These are phyloP conservation scores for Lathronympha strigana DNA, from an alignment of 2,888 invertebrate genomes.

Conservation along the genomic window DNA sequence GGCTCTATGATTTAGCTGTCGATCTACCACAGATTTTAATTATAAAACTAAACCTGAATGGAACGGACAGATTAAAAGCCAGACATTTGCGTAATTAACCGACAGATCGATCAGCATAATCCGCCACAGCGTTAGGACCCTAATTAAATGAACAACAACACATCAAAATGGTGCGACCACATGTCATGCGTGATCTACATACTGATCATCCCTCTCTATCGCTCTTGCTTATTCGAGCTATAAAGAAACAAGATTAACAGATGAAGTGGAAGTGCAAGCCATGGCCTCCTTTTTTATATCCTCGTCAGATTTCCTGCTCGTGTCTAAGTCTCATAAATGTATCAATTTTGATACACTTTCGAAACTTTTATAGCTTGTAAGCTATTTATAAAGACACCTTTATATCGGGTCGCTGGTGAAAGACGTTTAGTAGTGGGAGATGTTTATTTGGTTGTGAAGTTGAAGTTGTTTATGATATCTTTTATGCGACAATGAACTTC, in stretches of 20 bases:
- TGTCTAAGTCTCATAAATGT: conserved; percentile 68
- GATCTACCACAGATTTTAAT: too few species aligned
- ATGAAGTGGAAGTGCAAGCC: too few species aligned
- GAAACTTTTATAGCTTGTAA: conserved; percentile 62
- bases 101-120: conserved; percentile 2
- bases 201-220: too few species aligned
- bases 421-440: not conserved
- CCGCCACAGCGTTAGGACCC: not conserved
- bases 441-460: not conserved
- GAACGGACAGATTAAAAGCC: too few species aligned
- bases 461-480: not conserved
- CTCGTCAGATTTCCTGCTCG: conserved; percentile 75
- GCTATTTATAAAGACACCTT: conserved; percentile 24
- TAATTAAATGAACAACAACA: conserved; percentile 34
- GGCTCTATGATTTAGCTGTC: too few species aligned
- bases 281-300: conserved; percentile 75
- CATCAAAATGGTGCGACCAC: conserved; percentile 25
- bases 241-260: too few species aligned
- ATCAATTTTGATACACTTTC: conserved; percentile 69
- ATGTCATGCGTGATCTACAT: conserved; percentile 34
- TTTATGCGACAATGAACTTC: not conserved
- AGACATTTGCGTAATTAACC: conserved; percentile 9
- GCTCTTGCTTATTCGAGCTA: too few species aligned
- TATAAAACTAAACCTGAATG: too few species aligned
- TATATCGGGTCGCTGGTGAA: conserved; percentile 11